Conservation (phyloP, 2,113 vertebrate species). For the Laticauda colubrina region DNA sequence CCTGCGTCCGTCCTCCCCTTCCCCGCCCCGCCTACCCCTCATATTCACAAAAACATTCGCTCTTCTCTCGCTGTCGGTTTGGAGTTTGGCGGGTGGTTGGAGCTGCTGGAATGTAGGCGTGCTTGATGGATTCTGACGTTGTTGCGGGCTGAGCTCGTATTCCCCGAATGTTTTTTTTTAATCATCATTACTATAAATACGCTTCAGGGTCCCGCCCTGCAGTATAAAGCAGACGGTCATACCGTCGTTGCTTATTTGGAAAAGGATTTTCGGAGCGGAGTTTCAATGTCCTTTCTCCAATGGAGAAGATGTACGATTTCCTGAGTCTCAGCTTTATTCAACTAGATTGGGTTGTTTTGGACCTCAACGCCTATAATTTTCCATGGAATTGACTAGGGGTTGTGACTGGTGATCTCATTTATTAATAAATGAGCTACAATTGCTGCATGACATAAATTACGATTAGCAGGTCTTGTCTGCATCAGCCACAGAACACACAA, state of each 20-base stretch:
- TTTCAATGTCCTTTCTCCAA: background rate
- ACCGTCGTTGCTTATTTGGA: background rate
- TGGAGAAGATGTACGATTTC: background rate
- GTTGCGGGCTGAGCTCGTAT: too few relatives aligned
- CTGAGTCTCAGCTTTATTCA: background rate
- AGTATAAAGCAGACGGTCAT: background rate
- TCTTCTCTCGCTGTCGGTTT: background rate
- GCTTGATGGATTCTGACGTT: background rate
- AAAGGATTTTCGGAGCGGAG: background rate
- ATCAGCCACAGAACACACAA: background rate
- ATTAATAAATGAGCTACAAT: background rate
- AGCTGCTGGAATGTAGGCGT: too few relatives aligned
- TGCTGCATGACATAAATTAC: background rate
- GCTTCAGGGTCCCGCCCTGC: background rate
- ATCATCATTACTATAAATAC: background rate
- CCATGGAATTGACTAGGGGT: background rate
- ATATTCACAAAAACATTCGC: background rate
- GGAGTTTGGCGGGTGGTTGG: background rate
- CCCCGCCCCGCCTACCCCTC: too few relatives aligned
- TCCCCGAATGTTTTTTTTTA: background rate
- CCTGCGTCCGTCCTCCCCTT: background rate
- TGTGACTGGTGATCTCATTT: background rate
- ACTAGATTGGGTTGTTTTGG: background rate
- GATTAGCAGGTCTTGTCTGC: background rate
- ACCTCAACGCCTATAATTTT: background rate